phyloP scores from a whole-genome alignment of 1,140 invertebrate species.

The Pollicipes pollicipes region DNA sequence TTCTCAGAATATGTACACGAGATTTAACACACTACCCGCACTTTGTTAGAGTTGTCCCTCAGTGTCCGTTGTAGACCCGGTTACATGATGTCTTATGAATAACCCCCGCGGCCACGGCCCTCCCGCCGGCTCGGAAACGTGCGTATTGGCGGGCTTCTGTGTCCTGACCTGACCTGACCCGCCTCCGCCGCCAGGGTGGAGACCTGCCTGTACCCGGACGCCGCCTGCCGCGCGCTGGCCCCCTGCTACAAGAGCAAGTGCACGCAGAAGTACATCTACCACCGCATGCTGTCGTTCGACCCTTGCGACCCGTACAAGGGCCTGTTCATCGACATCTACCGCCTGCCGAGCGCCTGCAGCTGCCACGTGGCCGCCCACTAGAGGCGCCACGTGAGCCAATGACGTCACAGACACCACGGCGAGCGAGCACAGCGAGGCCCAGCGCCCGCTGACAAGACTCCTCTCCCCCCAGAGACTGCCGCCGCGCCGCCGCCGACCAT shows the following conservation, averaged over 20 bases:
- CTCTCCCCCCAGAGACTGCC: neutral
- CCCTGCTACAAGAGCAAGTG: constrained; percentile 21
- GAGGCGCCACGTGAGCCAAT: neutral
- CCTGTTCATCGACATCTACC: constrained; percentile 23
- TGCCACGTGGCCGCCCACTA: constrained; percentile 19
- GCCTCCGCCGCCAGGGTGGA: no score
- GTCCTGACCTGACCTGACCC: no score
- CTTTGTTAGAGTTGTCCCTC: no score
- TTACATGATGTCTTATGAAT: no score
- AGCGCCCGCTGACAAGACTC: neutral
- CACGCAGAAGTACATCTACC: constrained; percentile 22
- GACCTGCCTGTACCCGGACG: constrained; percentile 17
- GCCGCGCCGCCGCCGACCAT: neutral
- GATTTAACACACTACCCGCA: no score
- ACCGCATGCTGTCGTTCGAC: constrained; percentile 21
- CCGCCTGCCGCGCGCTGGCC: constrained; percentile 20
- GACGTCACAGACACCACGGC: neutral
- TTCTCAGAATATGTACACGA: no score
- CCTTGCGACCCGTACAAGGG: constrained; percentile 22
- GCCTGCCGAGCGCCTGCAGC: constrained; percentile 22
- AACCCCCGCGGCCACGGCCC: no score
- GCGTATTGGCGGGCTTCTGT: no score
- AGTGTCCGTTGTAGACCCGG: no score
- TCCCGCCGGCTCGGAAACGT: no score
- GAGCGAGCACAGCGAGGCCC: neutral